Base-by-base conservation (phyloP, 2,888 invertebrate genomes). In the Drosophila mayaguana region DNA sequence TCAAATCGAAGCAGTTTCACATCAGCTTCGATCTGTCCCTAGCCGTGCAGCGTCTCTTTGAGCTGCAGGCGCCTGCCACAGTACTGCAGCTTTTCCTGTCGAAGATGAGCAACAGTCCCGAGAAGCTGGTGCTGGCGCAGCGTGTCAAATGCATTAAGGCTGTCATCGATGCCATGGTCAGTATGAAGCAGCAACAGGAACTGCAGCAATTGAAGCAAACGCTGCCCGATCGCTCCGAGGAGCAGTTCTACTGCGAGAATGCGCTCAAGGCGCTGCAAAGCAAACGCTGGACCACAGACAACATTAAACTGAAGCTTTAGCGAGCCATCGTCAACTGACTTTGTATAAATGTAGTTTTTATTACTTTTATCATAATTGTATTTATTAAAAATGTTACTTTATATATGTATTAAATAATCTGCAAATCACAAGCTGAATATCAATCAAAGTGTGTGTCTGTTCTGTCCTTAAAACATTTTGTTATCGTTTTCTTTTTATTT, bases 181-280 rank as follows among this genome's bases (percentile, higher is more conserved):
- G 88, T 2, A 66, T 93, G 0, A 93, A 93, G 67, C 93, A 93
- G 63, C 85, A 91, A 11, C 81, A 78, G 28, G 91, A 92, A 48
- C 65, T 93, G 50, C 90, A 89, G 40, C 78, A 89, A 28, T 81
- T 91, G 3, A 91, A 83, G 28, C 89, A 91, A 4, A 75, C 91
- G 0, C 71, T 93, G 18, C 68, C 87, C 3, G 90, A 90, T 32
- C 89, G 92, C 14, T 92, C 95, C 0, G 96, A 96, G 80, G 96
- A 96, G 85, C 95, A 95, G 80, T 95, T 96, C 80, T 94, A 96
- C 68, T 96, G 96, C 43, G 96, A 96, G 82, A 96, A 95, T 84
- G 95, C 95, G 2, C 91, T 97, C 0, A 94, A 95, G 81, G 75
- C 78, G 18, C 76, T 92, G 55, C 91, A 91, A 65, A 91, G 79